phyloP scores from a whole-genome alignment of 2,797 vertebrate genomes.

The Sphaeramia orbicularis region DNA sequence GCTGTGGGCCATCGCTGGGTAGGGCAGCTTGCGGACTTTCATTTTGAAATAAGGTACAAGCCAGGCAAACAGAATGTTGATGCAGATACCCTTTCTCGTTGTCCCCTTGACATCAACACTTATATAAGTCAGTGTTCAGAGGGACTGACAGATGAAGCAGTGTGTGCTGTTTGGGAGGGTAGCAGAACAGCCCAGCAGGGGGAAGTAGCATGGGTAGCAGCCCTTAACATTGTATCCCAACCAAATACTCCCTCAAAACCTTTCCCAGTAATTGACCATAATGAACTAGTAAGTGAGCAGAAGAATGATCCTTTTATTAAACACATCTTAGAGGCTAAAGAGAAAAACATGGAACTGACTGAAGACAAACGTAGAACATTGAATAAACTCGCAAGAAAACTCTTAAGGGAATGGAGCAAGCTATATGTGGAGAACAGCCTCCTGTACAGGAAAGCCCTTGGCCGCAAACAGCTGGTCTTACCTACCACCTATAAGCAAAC shows the following conservation, averaged over 20 bases:
- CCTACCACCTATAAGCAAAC: neutral
- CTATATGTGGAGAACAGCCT: neutral
- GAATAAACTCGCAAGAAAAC: too few species aligned
- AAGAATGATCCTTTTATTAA: neutral
- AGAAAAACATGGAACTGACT: neutral
- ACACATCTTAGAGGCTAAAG: constrained; percentile 3
- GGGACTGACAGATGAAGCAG: constrained; percentile 7
- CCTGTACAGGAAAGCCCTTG: neutral
- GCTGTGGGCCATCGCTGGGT: neutral
- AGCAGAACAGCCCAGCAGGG: neutral
- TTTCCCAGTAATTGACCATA: constrained; percentile 1
- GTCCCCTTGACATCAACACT: neutral
- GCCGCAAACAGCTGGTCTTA: neutral
- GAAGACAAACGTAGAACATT: neutral
- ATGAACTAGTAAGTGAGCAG: constrained; percentile 5
- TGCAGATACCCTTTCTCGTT: neutral
- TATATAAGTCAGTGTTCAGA: neutral
- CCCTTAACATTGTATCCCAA: neutral
- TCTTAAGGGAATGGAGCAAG: constrained; percentile 21
- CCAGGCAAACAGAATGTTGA: neutral
- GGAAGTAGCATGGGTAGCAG: too few species aligned
- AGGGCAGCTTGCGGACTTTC: neutral
- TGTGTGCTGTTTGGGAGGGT: constrained; percentile 8
- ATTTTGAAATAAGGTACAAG: neutral
- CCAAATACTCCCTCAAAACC: neutral